Percentiles rank a stretch among this genome's conserved stretches.
phyloP scores from a whole-genome alignment of 2,797 vertebrate species.

The Mycteria americana region DNA sequence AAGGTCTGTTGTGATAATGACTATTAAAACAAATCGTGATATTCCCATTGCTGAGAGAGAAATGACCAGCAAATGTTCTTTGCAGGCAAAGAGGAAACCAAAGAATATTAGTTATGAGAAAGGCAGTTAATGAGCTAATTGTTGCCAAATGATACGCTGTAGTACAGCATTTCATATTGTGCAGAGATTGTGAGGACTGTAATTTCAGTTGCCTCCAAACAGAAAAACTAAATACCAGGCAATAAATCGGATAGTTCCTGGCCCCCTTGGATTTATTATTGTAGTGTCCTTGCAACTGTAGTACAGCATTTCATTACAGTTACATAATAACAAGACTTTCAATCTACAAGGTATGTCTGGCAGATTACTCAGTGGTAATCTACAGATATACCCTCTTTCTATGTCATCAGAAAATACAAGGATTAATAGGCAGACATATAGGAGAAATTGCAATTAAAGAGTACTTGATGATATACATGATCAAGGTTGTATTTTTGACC shows the following conservation, averaged over 20 bases:
- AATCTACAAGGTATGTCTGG: not conserved
- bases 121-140: not conserved
- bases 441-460: not conserved
- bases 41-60: not conserved
- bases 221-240: not conserved
- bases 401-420: not conserved
- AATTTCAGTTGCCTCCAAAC: not conserved
- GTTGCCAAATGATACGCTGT: not conserved
- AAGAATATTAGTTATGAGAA: not conserved
- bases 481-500: not conserved
- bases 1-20: not conserved
- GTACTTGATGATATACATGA: not conserved
- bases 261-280: not conserved
- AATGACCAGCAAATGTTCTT: not conserved
- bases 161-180: not conserved
- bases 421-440: not conserved
- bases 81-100: not conserved
- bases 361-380: not conserved
- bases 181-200: not conserved
- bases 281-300: not conserved
- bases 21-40: not conserved
- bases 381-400: not conserved
- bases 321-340: not conserved
- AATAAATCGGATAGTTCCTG: not conserved
- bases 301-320: not conserved